A percentile compares a stretch with the other conserved stretches of the same genome.
These are phyloP conservation scores for Rhopalosiphum nymphaeae DNA, from an alignment of 2,888 invertebrate species.

Conservation along the genomic window DNA sequence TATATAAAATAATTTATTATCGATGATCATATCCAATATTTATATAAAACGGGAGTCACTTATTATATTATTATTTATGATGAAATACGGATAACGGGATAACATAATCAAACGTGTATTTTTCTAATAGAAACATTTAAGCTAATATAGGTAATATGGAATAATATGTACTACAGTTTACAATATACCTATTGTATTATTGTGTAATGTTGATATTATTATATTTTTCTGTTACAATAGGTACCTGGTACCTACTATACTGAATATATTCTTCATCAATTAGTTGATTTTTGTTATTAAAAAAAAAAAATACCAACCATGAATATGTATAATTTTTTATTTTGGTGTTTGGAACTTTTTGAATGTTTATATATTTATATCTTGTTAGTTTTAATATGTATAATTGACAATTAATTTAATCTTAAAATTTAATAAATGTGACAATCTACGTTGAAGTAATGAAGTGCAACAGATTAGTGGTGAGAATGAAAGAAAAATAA, in stretches of 20 bases:
- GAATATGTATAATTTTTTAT: neutral
- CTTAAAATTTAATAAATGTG: neutral
- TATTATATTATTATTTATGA: neutral
- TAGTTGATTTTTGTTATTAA: neutral
- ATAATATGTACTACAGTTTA: neutral
- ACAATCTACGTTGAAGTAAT: neutral
- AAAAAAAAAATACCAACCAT: neutral
- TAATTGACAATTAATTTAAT: neutral
- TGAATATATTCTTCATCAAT: neutral
- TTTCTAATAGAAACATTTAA: neutral
- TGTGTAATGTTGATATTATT: neutral
- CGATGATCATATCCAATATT: neutral
- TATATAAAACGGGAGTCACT: neutral
- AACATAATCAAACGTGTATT: neutral
- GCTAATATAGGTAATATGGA: neutral
- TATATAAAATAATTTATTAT: neutral
- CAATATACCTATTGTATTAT: neutral
- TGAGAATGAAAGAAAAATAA: conserved; percentile 14
- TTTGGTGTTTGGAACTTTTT: neutral
- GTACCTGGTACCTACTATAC: neutral
- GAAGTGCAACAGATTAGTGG: neutral
- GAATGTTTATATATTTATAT: neutral
- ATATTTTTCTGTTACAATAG: neutral
- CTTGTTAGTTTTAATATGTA: neutral
- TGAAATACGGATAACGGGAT: neutral